Percentiles rank a stretch among this genome's conserved stretches.
phyloP scores from a whole-genome alignment of 2,888 invertebrate species.

The Globia sparganii region DNA sequence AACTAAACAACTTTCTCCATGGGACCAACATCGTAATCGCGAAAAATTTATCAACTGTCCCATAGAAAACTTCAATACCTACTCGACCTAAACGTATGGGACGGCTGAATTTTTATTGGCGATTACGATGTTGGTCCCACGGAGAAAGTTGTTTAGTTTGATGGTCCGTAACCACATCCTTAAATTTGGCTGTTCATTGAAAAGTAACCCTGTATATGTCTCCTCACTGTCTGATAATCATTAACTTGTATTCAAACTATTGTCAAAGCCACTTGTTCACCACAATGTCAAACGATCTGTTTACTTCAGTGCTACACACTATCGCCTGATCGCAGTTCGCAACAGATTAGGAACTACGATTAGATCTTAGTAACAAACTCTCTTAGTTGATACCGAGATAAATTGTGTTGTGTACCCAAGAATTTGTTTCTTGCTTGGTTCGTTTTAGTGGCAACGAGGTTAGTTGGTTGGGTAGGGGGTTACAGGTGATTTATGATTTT shows the following conservation, averaged over 20 bases:
- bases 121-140: no score
- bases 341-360: slow-evolving; percentile 66
- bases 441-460: background rate
- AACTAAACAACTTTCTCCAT: no score
- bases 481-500: background rate
- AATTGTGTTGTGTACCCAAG: slow-evolving; percentile 30
- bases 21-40: no score
- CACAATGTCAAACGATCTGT: slow-evolving; percentile 38
- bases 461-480: background rate
- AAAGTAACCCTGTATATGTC: no score
- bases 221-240: background rate
- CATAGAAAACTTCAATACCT: no score
- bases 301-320: slow-evolving; percentile 42
- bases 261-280: slow-evolving; percentile 32
- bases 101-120: no score
- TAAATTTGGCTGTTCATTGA: no score
- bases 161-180: no score
- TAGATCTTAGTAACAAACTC: slow-evolving; percentile 45
- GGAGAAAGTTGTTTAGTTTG: no score
- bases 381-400: slow-evolving; percentile 28
- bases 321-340: slow-evolving; percentile 57
- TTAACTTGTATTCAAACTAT: background rate
- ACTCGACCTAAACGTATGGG: no score
- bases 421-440: slow-evolving; percentile 13
- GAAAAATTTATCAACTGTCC: no score